Evolutionary conservation across 2,797 vertebrate genomes (phyloP).

Genomic region (Liparis tanakae): DNA sequence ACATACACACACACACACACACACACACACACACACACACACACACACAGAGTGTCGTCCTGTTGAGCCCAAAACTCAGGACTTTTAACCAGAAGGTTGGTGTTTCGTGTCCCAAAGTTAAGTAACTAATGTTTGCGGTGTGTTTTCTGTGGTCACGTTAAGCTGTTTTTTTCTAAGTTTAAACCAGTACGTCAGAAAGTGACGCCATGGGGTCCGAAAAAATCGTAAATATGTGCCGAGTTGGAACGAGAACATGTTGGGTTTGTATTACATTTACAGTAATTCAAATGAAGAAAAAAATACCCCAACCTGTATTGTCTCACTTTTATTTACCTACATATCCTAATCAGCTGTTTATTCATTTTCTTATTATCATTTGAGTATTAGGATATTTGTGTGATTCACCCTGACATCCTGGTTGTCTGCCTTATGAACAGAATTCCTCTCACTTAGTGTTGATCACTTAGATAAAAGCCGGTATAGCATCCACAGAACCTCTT

Average conservation of each 20-base stretch:
- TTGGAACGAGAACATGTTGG: not conserved
- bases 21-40: too few relatives aligned
- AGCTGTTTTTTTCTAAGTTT: too few relatives aligned
- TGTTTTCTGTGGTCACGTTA: too few relatives aligned
- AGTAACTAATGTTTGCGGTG: too few relatives aligned
- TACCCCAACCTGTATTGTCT: not conserved
- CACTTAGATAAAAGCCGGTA: not conserved
- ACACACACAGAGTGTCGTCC: too few relatives aligned
- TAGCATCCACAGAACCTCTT: slow-evolving; percentile 9
- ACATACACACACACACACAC: too few relatives aligned
- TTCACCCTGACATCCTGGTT: not conserved
- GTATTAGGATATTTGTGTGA: not conserved
- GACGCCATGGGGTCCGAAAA: too few relatives aligned
- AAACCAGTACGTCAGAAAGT: too few relatives aligned
- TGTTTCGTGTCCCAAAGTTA: too few relatives aligned
- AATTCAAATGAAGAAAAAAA: not conserved
- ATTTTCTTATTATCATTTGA: not conserved
- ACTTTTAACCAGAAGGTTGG: too few relatives aligned
- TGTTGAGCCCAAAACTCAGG: too few relatives aligned
- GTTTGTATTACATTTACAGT: not conserved
- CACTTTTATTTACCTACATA: not conserved
- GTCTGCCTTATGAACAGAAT: not conserved
- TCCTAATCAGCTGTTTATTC: not conserved
- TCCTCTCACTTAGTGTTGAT: not conserved
- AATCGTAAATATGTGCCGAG: not conserved